phyloP scores from a whole-genome alignment of 2,113 vertebrate genomes.

The Prionailurus bengalensis region DNA sequence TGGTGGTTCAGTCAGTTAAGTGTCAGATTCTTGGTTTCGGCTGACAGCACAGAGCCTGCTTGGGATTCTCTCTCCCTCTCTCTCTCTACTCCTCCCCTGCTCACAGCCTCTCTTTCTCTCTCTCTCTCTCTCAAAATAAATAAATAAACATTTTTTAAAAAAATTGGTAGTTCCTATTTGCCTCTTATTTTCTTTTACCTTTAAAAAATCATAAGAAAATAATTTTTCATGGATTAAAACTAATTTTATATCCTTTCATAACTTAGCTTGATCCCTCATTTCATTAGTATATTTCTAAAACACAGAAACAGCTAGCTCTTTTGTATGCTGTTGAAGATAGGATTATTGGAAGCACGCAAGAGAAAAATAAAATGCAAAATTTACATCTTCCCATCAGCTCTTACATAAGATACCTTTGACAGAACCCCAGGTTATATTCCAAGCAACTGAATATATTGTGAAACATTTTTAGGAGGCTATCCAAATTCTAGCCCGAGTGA shows the following conservation, averaged over 20 bases:
- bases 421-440: not conserved
- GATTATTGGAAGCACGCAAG: not conserved
- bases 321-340: not conserved
- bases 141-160: not conserved
- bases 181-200: not conserved
- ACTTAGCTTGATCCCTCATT: not conserved
- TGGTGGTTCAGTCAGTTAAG: too few relatives aligned
- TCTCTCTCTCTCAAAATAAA: too few relatives aligned
- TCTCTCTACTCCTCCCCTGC: too few relatives aligned
- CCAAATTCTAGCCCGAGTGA: not conserved
- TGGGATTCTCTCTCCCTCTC: too few relatives aligned
- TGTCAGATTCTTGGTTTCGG: too few relatives aligned
- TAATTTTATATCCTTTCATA: not conserved
- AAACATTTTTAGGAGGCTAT: not conserved
- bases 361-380: conserved; percentile 1
- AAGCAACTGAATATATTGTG: not conserved
- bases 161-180: not conserved
- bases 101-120: too few relatives aligned
- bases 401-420: not conserved
- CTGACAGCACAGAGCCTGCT: too few relatives aligned
- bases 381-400: not conserved
- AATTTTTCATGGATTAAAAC: not conserved
- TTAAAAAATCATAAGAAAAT: not conserved
- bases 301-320: not conserved
- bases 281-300: conserved; percentile 18